Evolutionary conservation across 2,888 invertebrate species (phyloP).

Genomic region (Abrostola tripartita): DNA sequence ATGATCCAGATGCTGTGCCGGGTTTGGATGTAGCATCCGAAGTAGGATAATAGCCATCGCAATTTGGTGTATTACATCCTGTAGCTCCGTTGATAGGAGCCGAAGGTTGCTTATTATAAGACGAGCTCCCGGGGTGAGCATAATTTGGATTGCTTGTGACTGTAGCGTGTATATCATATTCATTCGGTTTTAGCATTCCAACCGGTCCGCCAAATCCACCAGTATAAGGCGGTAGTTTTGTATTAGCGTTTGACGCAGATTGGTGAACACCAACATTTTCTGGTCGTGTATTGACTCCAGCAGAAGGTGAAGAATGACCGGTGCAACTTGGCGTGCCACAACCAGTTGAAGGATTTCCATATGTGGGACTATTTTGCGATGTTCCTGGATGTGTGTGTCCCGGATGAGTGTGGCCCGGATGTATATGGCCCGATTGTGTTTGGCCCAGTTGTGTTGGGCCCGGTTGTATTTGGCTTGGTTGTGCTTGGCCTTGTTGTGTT

Average conservation of each 20-base stretch:
- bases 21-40: conserved; percentile 25
- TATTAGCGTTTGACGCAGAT: conserved; percentile 8
- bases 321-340: conserved; percentile 47
- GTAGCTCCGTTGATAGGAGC: conserved; percentile 14
- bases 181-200: conserved; percentile 57
- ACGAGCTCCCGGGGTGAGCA: conserved; percentile 29
- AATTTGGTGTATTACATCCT: conserved; percentile 44
- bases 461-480: no score
- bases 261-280: conserved; percentile 12
- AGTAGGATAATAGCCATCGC: conserved; percentile 30
- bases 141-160: conserved; percentile 32
- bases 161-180: conserved; percentile 28
- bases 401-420: neutral
- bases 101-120: conserved; percentile 37
- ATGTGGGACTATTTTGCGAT: conserved; percentile 17
- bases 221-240: conserved; percentile 60
- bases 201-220: conserved; percentile 71
- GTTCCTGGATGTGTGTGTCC: conserved; percentile 18
- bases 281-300: conserved; percentile 14
- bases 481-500: conserved; percentile 6
- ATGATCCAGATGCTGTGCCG: conserved; percentile 36
- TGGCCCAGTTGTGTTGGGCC: no score
- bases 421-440: no score
- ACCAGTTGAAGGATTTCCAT: conserved; percentile 20
- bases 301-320: conserved; percentile 14